Evolutionary conservation across 2,888 invertebrate genomes (phyloP).

Genomic region (Agrilus mali): DNA sequence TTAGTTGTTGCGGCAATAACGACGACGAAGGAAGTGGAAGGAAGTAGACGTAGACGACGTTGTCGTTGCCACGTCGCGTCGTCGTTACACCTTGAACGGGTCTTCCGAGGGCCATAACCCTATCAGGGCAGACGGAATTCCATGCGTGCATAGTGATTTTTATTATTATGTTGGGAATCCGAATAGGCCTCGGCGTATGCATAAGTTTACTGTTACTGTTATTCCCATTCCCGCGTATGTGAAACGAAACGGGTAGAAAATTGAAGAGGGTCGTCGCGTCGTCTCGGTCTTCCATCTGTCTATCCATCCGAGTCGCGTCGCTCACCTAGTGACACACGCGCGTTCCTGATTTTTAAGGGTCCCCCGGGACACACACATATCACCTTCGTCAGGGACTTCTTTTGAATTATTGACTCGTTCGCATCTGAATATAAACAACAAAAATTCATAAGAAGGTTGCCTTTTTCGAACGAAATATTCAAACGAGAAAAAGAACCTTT

Average conservation of each 20-base stretch:
- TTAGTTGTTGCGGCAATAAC: conserved; percentile 27
- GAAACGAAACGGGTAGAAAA: conserved; percentile 16
- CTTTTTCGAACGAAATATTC: no score
- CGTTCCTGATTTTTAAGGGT: conserved; percentile 21
- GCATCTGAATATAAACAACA: conserved; percentile 14
- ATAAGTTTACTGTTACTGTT: conserved; percentile 17
- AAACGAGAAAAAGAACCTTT: no score
- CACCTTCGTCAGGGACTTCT: conserved; percentile 15
- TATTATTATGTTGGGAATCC: conserved; percentile 32
- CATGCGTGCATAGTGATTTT: conserved; percentile 36
- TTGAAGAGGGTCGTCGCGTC: conserved; percentile 16
- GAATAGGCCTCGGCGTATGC: conserved; percentile 16
- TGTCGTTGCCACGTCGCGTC: conserved; percentile 13
- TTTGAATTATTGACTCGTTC: conserved; percentile 19
- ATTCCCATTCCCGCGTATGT: conserved; percentile 17
- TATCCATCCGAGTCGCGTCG: conserved; percentile 9
- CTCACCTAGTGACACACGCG: conserved; percentile 14
- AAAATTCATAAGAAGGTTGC: no score
- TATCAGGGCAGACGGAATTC: conserved; percentile 34
- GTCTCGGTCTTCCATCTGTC: conserved; percentile 4
- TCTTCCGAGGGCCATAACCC: conserved; percentile 46
- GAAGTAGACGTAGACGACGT: no score
- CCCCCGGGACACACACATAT: conserved; percentile 20
- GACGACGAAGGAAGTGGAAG: no score
- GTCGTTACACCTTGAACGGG: conserved; percentile 33